Evolutionary conservation across 2,888 invertebrate genomes (phyloP).

Genomic region (Ligdia adustata): DNA sequence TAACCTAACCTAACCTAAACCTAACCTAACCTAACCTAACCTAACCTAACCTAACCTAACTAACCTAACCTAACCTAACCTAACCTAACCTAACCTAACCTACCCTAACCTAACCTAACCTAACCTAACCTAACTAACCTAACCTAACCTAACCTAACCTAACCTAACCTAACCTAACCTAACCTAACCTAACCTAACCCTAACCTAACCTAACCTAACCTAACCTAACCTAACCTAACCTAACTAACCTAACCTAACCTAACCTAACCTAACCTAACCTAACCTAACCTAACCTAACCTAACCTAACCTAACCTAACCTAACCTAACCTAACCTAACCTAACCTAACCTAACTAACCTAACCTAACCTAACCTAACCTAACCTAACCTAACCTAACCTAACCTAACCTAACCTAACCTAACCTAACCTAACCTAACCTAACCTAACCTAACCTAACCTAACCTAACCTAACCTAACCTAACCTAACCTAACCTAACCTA

Average conservation of each 20-base stretch:
- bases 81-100: slow-evolving; percentile 39
- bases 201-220: slow-evolving; percentile 23
- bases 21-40: slow-evolving; percentile 36
- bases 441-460: slow-evolving; percentile 30
- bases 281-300: slow-evolving; percentile 27
- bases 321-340: slow-evolving; percentile 24
- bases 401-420: slow-evolving; percentile 32
- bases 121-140: slow-evolving; percentile 32
- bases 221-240: slow-evolving; percentile 23
- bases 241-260: slow-evolving; percentile 12
- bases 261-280: slow-evolving; percentile 23
- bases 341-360: slow-evolving; percentile 17
- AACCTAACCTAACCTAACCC: slow-evolving; percentile 23
- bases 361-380: slow-evolving; percentile 25
- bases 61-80: slow-evolving; percentile 38
- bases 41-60: slow-evolving; percentile 35
- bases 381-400: slow-evolving; percentile 32
- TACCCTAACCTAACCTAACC: slow-evolving; percentile 35
- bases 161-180: slow-evolving; percentile 20
- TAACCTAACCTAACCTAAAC: slow-evolving; percentile 34
- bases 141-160: slow-evolving; percentile 23
- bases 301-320: slow-evolving; percentile 28
- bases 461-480: slow-evolving; percentile 33
- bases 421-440: slow-evolving; percentile 30
- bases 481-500: slow-evolving; percentile 30